These are phyloP conservation scores for Drosophila ananassae DNA, from an alignment of 1,140 invertebrate species.

Conservation along the genomic window DNA sequence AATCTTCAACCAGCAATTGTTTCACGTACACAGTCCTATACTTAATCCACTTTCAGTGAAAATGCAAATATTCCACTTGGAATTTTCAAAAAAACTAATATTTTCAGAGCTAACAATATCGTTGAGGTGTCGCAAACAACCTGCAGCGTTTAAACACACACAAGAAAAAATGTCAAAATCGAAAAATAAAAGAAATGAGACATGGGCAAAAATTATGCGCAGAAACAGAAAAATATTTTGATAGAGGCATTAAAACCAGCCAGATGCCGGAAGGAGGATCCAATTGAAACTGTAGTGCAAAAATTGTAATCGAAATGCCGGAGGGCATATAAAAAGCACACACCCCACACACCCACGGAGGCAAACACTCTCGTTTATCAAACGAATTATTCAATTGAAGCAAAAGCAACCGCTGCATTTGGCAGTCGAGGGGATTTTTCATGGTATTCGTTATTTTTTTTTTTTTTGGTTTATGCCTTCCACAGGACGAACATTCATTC, in stretches of 20 bases:
- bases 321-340: conserved; percentile 68
- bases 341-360: conserved; percentile 4
- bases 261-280: conserved; percentile 5
- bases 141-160: conserved; percentile 11
- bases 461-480: conserved; percentile 16
- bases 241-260: conserved; percentile 41
- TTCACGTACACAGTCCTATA: neutral
- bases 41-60: conserved; percentile 1
- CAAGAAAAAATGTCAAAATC: conserved; percentile 10
- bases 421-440: conserved; percentile 62
- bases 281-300: conserved; percentile 16
- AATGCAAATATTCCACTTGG: neutral
- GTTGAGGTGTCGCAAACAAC: conserved; percentile 39
- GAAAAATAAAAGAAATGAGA: conserved; percentile 24
- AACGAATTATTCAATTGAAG: conserved; percentile 76
- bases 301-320: conserved; percentile 54
- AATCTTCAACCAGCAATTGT: neutral
- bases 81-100: conserved; percentile 23
- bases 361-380: conserved; percentile 49
- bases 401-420: conserved; percentile 66
- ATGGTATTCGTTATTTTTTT: conserved; percentile 10
- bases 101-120: conserved; percentile 29
- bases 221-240: conserved; percentile 48
- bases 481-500: conserved; percentile 14
- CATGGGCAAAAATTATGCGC: conserved; percentile 42